A percentile compares a stretch with the other conserved stretches of the same genome.
Conservation (phyloP, 2,888 invertebrate genomes). For the Danaus chrysippus region DNA sequence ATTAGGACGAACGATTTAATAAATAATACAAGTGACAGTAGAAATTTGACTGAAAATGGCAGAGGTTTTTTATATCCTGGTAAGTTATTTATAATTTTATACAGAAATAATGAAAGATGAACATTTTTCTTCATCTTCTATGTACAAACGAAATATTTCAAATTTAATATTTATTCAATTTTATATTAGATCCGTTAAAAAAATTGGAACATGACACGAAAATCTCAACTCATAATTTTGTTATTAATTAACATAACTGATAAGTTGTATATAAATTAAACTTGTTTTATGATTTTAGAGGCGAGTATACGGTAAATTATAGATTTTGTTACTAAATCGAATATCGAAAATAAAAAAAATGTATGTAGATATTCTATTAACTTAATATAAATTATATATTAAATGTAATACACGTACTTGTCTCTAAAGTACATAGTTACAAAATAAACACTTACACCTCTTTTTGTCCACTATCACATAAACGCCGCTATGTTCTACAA, state of each 20-base stretch:
- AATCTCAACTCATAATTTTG: neutral
- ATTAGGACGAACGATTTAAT: slow-evolving; percentile 31
- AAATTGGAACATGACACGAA: neutral
- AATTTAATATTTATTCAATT: neutral
- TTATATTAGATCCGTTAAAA: neutral
- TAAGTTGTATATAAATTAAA: slow-evolving; percentile 1
- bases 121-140: too few species aligned
- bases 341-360: too few species aligned
- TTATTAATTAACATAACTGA: slow-evolving; percentile 1
- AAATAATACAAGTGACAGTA: slow-evolving; percentile 22
- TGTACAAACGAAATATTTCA: too few species aligned
- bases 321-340: too few species aligned
- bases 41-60: slow-evolving; percentile 35
- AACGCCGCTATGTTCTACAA: slow-evolving; percentile 7
- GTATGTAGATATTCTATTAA: neutral
- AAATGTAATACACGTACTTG: too few species aligned
- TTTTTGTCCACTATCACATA: slow-evolving; percentile 1
- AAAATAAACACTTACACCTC: slow-evolving; percentile 1
- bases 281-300: neutral
- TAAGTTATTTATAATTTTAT: slow-evolving; percentile 31
- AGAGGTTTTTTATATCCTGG: slow-evolving; percentile 54
- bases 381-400: neutral
- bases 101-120: neutral
- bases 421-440: neutral
- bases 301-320: neutral